These are phyloP conservation scores for Pseudomyrmex pallidus DNA, from an alignment of 1,140 invertebrate genomes.

Conservation along the genomic window DNA sequence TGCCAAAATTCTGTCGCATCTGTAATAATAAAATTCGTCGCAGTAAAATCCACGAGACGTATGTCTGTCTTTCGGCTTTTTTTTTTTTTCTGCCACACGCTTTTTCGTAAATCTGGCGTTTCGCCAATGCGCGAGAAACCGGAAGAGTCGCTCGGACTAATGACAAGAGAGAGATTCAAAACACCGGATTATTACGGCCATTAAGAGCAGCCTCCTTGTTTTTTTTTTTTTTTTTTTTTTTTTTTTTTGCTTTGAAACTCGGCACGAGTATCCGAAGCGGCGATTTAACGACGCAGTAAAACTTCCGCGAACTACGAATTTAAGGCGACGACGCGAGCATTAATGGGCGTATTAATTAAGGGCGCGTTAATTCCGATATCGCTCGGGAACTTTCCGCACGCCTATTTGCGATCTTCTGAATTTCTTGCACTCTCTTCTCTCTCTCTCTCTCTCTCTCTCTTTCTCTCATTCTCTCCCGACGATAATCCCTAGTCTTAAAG, in stretches of 20 bases:
- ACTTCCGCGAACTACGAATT: constrained; percentile 42
- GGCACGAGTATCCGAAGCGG: constrained; percentile 34
- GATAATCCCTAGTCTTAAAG: neutral
- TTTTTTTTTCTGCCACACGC: neutral
- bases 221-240: constrained; percentile 11
- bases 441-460: too few relatives aligned
- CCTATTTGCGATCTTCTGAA: constrained; percentile 13
- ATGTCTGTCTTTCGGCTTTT: neutral
- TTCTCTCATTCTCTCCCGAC: neutral
- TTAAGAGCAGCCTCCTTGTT: constrained; percentile 57
- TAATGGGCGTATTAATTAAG: constrained; percentile 60
- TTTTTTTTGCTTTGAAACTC: constrained; percentile 49
- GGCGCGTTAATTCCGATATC: constrained; percentile 43
- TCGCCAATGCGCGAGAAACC: constrained; percentile 49
- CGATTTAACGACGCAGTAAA: constrained; percentile 63
- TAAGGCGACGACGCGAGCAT: constrained; percentile 46
- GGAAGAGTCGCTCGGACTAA: constrained; percentile 66
- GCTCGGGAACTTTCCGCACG: constrained; percentile 9
- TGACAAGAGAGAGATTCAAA: constrained; percentile 65
- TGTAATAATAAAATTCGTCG: constrained; percentile 27
- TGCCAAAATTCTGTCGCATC: constrained; percentile 20
- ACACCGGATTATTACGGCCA: constrained; percentile 66
- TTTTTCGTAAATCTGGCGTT: constrained; percentile 30
- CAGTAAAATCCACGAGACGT: neutral
- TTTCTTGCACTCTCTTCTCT: neutral